Evolutionary conservation across 2,888 invertebrate species (phyloP), one percentile per base, ranked within the genome.

Genomic region (Stegophylla sp.): DNA sequence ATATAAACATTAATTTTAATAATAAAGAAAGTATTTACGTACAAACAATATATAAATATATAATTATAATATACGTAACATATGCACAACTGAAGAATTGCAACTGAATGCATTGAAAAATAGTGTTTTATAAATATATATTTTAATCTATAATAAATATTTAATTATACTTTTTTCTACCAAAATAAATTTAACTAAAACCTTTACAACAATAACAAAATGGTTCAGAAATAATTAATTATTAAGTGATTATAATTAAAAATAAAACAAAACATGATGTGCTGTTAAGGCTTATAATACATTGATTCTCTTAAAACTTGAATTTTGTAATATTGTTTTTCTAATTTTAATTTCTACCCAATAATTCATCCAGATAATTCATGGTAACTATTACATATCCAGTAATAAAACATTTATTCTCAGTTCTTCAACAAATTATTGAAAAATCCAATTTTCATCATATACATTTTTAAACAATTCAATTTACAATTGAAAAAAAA

Each of bases 191-290:
- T 77, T 45, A 67, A 79, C 69, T 71, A 79, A 79, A 71, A 61
- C 71, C 34, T 79, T 79, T 79, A 79, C 48, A 79, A 79, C 43
- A 69, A 77, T 28, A 79, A 79, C 67, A 67, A 79, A 71, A 71
- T 0, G 28, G 28, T 69, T 71, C 51, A 67, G 48, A 23, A 17
- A 75, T 51, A 63, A 34, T 53, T 34, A 51, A 64, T 17, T 34
- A 41, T 28, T 41, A 5, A 75, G 41, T 66, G 26, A 15, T n/a
- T 56, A 26, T 13, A 20, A 41, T 23, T 56, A 43, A 53, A 15
- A 34, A 48, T 34, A 74, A 43, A 64, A 76, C 43, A 75, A 64
- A 41, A 23, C 26, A 53, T 41, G 51, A 48, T 23, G 73, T 61
- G 26, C 43, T 73, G 3, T 13, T 43, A 64, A 64, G 26, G n/a